phyloP scores from a whole-genome alignment of 2,888 invertebrate genomes.

The Cloeon dipterum region DNA sequence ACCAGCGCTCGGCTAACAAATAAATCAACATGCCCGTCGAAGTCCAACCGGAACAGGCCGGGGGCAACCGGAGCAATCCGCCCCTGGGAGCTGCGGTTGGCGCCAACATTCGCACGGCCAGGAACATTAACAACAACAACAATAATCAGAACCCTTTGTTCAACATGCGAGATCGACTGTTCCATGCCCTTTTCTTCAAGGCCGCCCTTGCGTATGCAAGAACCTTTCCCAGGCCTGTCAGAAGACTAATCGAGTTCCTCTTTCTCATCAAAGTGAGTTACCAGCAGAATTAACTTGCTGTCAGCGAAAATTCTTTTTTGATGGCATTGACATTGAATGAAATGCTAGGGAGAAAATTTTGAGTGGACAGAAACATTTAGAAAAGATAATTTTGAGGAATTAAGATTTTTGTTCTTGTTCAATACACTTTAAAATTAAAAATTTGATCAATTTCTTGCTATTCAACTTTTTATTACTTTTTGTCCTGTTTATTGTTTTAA shows the following conservation, averaged over 20 bases:
- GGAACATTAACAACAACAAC: slow-evolving; percentile 15
- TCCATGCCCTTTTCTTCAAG: slow-evolving; percentile 86
- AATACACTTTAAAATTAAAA: no score
- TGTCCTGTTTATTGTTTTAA: no score
- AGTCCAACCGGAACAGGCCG: background rate
- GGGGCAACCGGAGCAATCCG: no score
- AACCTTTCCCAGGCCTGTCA: slow-evolving; percentile 60
- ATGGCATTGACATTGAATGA: background rate
- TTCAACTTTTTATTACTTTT: slow-evolving; percentile 4
- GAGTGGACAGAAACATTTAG: background rate
- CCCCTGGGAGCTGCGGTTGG: no score
- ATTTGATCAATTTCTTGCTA: background rate
- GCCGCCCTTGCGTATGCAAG: slow-evolving; percentile 80
- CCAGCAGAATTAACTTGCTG: background rate
- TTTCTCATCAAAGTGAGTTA: slow-evolving; percentile 48
- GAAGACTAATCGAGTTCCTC: slow-evolving; percentile 64
- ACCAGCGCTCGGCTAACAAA: no score
- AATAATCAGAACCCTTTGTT: slow-evolving; percentile 48
- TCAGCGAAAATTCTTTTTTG: background rate
- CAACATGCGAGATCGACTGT: slow-evolving; percentile 73
- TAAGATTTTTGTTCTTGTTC: no score
- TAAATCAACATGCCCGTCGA: background rate
- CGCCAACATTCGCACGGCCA: no score
- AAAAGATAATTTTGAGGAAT: no score
- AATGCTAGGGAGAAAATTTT: background rate